Conservation (phyloP, 2,888 invertebrate species). For the Stenchaetothrips biformis region DNA sequence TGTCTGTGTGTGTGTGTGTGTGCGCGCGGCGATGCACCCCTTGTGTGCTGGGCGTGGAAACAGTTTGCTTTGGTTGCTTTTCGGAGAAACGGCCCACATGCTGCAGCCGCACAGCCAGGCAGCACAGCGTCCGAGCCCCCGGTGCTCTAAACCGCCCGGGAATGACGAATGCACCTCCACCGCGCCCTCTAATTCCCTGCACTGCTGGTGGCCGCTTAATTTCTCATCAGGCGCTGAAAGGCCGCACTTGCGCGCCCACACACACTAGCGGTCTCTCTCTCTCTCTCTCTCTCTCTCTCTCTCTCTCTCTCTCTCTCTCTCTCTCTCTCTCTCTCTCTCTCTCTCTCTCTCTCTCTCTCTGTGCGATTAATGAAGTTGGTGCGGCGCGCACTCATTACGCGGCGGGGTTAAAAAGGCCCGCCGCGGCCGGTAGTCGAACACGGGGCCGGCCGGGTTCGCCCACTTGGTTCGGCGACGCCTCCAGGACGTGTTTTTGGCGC, state of each 20-base stretch:
- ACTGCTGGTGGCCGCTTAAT: background rate
- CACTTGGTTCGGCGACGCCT: too few species aligned
- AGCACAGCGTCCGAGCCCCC: too few species aligned
- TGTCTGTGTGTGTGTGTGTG: background rate
- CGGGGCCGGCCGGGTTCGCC: background rate
- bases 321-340: slow-evolving; percentile 1
- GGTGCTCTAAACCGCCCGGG: too few species aligned
- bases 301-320: background rate
- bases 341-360: background rate
- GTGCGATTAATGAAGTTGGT: background rate
- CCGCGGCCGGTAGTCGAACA: background rate
- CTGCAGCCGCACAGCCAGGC: too few species aligned
- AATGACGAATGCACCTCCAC: too few species aligned
- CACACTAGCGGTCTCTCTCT: background rate
- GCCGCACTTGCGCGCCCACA: background rate
- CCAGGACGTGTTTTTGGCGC: too few species aligned
- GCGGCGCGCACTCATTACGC: background rate
- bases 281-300: background rate
- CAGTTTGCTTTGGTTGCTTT: slow-evolving; percentile 9
- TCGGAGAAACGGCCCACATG: background rate
- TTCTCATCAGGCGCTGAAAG: background rate
- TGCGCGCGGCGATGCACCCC: background rate
- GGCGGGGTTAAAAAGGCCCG: background rate
- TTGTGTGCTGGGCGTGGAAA: background rate
- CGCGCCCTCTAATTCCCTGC: too few species aligned